Evolutionary conservation across 1,140 invertebrate genomes (phyloP), one percentile per base, ranked within the genome.

Genomic region (Megalopta genalis): DNA sequence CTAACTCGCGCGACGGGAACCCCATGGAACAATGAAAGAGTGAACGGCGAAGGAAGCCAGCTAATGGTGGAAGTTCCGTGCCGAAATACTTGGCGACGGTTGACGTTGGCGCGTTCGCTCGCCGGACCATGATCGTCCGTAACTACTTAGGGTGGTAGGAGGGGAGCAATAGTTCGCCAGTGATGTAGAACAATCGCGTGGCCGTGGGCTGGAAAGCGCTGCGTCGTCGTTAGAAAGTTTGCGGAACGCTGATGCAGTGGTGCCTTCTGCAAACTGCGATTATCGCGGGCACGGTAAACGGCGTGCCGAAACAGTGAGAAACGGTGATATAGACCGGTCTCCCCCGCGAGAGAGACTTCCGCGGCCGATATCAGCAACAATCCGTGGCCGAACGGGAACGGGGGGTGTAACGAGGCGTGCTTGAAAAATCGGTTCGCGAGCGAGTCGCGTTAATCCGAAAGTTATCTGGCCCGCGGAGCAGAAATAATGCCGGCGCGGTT

Each of bases 211-310:
- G 39, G 23, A 66, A 66, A 66, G 21, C 39, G 64, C 23, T 39
- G 64, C n/a, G 39, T 46, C n/a, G 39, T 25, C 39, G 64, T 66
- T 66, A 49, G 64, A 66, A 66, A 66, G 64, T 66, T 65, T 65
- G 27, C 10, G 62, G 25, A 54, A 54, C 62, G n/a, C 46, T 71
- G 75, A 42, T 49, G 32, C 75, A 39, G 14, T 57, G 49, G 10
- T 37, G 63, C 60, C 52, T 27, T 32, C 70, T 73, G 77, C 71
- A 82, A 83, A 83, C 76, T 71, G 59, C 54, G 70, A 77, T 82
- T 82, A 82, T 82, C 73, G 65, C 42, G 62, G 27, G 27, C 62
- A 77, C 27, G 63, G 37, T 14, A 54, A 68, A 71, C 59, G 16
- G 1, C 32, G 14, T 25, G 64, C 57, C 80, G 54, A 77, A 63